Evolutionary conservation across 2,113 vertebrate genomes (phyloP), one percentile per base, ranked within the genome.

Genomic region (Rhinichthys klamathensis): DNA sequence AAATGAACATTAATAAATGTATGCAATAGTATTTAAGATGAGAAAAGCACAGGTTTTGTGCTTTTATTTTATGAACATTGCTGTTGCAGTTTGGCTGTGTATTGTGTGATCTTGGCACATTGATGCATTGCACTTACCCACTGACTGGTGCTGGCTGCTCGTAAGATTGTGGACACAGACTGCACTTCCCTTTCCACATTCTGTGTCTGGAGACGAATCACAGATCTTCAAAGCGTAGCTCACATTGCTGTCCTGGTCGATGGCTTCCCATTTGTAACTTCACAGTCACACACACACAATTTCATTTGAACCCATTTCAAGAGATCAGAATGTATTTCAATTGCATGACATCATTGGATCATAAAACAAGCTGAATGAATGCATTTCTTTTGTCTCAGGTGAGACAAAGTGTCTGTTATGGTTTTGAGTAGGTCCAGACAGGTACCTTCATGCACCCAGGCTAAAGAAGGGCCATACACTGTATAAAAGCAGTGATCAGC

Each of bases 251-350:
- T 96, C 94, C 73, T 84, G 79, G 92, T 98, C 96, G 74, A 97
- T 92, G 51, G 97, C 97, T 93, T 98, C 90, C 98, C 97, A 99
- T 35, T 95, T 95, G 83, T 95, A 97, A 79, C 98, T 99, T 27
- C 12, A 72, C 15, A 18, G 25, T 41, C 46, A 69, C 23, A 78
- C 32, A 51, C 7, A 61, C 61, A 63, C 21, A 30, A 1, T 67
- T 51, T 27, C 13, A 25, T 2, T 23, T 25, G 11, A 25, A 73
- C 15, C 6, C 12, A 74, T 44, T 44, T 61, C 6, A 23, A 21
- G n/a, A 56, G n/a, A 13, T 12, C 2, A 72, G 4, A 69, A 72
- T 44, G n/a, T 12, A 12, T 44, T n/a, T 3, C 25, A 76, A 3
- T 27, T 9, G 30, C 4, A 76, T 54, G 74, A 21, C 49, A 76